A percentile compares a stretch with the other conserved stretches of the same genome.
phyloP scores from a whole-genome alignment of 2,113 vertebrate species.

The Nematolebias whitei region DNA sequence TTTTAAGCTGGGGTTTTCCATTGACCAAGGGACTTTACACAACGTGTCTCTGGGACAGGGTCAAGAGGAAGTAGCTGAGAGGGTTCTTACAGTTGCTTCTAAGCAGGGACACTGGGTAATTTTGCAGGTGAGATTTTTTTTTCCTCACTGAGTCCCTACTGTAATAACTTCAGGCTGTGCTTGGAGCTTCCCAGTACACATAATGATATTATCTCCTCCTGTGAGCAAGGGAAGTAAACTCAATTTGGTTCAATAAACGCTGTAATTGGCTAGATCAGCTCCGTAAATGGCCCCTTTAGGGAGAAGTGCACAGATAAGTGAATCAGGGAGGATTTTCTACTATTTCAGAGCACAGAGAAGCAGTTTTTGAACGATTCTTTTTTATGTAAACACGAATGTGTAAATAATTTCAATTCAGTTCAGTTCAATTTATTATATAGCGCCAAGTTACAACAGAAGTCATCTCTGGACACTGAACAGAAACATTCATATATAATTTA shows the following conservation, averaged over 20 bases:
- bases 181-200: conserved; percentile 28
- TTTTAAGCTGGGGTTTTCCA: conserved; percentile 83
- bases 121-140: conserved; percentile 74
- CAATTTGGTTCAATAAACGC: conserved; percentile 76
- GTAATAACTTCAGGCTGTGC: conserved; percentile 8
- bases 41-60: conserved; percentile 85
- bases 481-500: too few relatives aligned
- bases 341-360: conserved; percentile 5
- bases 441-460: too few relatives aligned
- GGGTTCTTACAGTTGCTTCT: conserved; percentile 73
- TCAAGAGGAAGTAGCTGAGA: conserved; percentile 82
- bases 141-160: conserved; percentile 3
- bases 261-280: conserved; percentile 68
- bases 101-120: conserved; percentile 82
- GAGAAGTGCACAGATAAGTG: conserved; percentile 30
- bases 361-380: neutral
- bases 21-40: conserved; percentile 82
- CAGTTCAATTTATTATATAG: too few relatives aligned
- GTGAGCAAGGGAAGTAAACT: conserved; percentile 62
- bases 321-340: conserved; percentile 5
- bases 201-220: conserved; percentile 64
- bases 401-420: too few relatives aligned
- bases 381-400: neutral
- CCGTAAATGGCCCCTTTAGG: conserved; percentile 46
- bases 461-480: too few relatives aligned